Conservation (phyloP, 1,140 invertebrate genomes). For the Fopius arisanus region DNA sequence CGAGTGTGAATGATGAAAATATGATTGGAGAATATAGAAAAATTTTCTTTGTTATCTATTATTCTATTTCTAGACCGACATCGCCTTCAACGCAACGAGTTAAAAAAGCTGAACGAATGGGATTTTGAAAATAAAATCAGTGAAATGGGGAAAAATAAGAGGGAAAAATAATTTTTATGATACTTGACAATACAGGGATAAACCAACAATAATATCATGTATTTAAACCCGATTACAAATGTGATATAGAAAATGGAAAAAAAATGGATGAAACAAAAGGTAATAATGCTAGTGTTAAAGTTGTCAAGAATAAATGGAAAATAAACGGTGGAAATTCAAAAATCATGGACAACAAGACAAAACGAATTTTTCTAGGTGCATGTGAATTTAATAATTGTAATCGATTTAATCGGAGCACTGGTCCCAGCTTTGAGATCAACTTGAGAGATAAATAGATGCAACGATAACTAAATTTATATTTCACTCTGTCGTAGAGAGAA, state of each 20-base stretch:
- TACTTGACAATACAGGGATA: conserved; percentile 66
- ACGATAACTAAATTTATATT: background rate
- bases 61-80: conserved; percentile 58
- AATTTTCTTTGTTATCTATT: conserved; percentile 53
- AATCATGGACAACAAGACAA: background rate
- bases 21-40: conserved; percentile 17
- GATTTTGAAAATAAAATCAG: conserved; percentile 22
- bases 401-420: background rate
- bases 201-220: conserved; percentile 64
- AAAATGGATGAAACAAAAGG: conserved; percentile 22
- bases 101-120: conserved; percentile 25
- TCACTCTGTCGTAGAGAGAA: background rate
- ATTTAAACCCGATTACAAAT: conserved; percentile 60
- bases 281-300: conserved; percentile 21
- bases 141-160: conserved; percentile 35
- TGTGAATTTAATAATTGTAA: conserved; percentile 1
- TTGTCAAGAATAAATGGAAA: conserved; percentile 15
- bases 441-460: background rate
- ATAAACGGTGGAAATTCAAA: conserved; percentile 1
- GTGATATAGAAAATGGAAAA: conserved; percentile 55
- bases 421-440: background rate
- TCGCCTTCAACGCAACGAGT: conserved; percentile 61
- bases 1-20: conserved; percentile 26
- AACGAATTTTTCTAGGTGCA: conserved; percentile 5
- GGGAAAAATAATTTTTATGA: conserved; percentile 46